Evolutionary conservation across 2,797 vertebrate species (phyloP), one percentile per base, ranked within the genome.

Genomic region (Ctenosaura bakeri): DNA sequence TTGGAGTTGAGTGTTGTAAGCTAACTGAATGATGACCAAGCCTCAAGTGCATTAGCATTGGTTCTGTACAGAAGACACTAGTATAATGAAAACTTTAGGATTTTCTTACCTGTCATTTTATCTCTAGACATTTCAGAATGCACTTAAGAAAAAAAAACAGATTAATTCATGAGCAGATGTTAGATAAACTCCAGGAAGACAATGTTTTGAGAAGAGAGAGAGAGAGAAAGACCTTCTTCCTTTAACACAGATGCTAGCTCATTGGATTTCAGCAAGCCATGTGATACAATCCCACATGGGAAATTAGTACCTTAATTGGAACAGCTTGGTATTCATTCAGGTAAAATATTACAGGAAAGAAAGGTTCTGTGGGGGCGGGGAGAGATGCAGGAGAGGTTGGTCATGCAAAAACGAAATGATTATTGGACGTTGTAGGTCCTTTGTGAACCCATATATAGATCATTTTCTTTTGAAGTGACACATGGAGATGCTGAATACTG

Each of bases 301-400:
- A 78, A 87, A 87, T 87, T 77, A n/a, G 16, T 64, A 20, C 18
- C 80, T 79, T 66, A 52, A 50, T 50, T 80, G 22, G 77, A 80
- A 50, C 38, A 29, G 38, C 38, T 86, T 56, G 32, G 82, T 26
- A 83, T 81, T 42, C 59, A 83, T 83, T 66, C 59, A 29, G 59
- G 24, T 64, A 64, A 42, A 42, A 24, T 64, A 64, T 42, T 24
- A 42, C 29, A 35, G 12, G 59, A 62, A 62, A 42, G 81, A 26
- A 64, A 38, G 10, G 29, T 54, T 80, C 78, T 82, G 38, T 82
- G 1, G 18, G 42, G 4, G n/a, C n/a, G n/a, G n/a, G n/a, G 8
- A 24, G 13, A 50, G 74, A 78, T 77, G 29, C 9, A 50, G 22
- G 50, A 54, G 29, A 35, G 80, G 80, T 82, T 82, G 54, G 8